Base-by-base conservation (phyloP, 1,140 invertebrate genomes). In the Druon quercuslanigerum region DNA sequence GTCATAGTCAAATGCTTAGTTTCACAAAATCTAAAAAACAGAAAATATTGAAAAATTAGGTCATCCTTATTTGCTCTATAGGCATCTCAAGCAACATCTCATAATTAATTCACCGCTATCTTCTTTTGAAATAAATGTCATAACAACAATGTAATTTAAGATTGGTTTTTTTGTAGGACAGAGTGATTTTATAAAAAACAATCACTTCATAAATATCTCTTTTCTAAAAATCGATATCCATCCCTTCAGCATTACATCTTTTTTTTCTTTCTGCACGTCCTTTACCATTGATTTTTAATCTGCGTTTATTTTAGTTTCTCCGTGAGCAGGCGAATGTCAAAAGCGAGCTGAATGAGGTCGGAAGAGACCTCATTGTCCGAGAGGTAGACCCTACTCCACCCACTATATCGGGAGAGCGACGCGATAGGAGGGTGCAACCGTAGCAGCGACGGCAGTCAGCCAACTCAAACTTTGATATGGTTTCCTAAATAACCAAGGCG, bases 401-500 rank as follows among this genome's bases (percentile, higher is more conserved):
- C 76, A 76, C 46, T 46, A 75, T 83, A 86, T 82, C 81, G 79
- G 51, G 50, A 76, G 72, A 76, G 72, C 74, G 76, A 73, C 75
- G 78, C 81, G 86, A 87, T 85, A 85, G 81, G 86, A 84, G 83
- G 81, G 84, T 82, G 81, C 79, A 85, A 74, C 81, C 85, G 73
- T 79, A 83, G 85, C 77, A 78, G 77, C 73, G 79, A 74, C 78
- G 82, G 81, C 81, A 88, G 85, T 80, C 85, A 87, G 87, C 83
- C 87, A 86, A 88, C 85, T 88, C 88, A 88, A 90, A 90, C 85
- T 90, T 90, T 90, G 88, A 89, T 89, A 90, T 88, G 88, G 89
- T 90, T 90, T 90, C 87, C 87, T 88, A 89, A 90, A 90, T 90
- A 90, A 90, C 88, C 89, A 87, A 89, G 88, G 88, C 86, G 84